A percentile compares a stretch with the other conserved stretches of the same genome.
Conservation (phyloP, 2,797 vertebrate genomes). For the Sandelia bainsii region DNA sequence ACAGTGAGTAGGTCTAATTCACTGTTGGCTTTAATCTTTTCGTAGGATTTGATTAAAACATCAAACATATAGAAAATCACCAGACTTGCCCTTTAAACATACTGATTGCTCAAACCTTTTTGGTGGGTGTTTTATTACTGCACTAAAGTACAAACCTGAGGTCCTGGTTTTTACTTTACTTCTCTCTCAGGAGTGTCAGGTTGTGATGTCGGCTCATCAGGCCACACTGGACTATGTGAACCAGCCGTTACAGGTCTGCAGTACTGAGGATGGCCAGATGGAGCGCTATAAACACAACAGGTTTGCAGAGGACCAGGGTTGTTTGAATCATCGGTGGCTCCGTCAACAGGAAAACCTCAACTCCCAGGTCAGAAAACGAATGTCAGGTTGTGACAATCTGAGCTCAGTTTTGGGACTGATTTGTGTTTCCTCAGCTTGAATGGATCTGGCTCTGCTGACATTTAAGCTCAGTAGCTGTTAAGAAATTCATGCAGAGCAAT, state of each 20-base stretch:
- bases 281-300: constrained; percentile 84
- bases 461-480: neutral
- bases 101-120: neutral
- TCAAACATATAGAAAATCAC: too few species aligned
- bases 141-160: neutral
- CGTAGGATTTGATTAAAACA: too few species aligned
- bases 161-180: too few species aligned
- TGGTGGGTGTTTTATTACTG: neutral
- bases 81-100: too few species aligned
- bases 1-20: too few species aligned
- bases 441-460: neutral
- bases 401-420: too few species aligned
- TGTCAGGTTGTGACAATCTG: neutral
- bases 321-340: constrained; percentile 87
- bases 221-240: constrained; percentile 88
- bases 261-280: constrained; percentile 80
- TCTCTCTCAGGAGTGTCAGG: constrained; percentile 81
- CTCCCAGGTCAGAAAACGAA: constrained; percentile 82
- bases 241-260: constrained; percentile 84
- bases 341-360: constrained; percentile 79
- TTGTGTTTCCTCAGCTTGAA: too few species aligned
- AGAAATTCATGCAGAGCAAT: too few species aligned
- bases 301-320: constrained; percentile 89
- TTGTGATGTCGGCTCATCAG: constrained; percentile 86
- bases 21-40: too few species aligned